Conservation (phyloP, 2,888 invertebrate species). For the Cremastinae sp. region DNA sequence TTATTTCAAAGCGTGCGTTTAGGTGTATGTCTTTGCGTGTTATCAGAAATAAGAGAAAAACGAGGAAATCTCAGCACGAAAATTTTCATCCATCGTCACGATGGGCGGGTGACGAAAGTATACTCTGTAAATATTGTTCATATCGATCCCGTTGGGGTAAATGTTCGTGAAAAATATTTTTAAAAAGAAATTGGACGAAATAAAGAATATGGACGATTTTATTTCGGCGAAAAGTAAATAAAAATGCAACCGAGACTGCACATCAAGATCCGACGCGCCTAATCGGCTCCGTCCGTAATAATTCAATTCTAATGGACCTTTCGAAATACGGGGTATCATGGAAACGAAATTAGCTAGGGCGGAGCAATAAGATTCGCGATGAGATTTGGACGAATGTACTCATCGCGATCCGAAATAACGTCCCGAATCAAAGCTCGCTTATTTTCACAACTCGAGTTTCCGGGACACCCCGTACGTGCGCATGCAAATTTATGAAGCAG, state of each 20-base stretch:
- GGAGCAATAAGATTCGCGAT: no score
- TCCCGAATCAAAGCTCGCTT: no score
- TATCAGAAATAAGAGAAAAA: constrained; percentile 13
- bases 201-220: constrained; percentile 6
- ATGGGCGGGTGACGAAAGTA: constrained; percentile 21
- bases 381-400: no score
- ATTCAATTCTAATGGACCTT: constrained; percentile 4
- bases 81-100: constrained; percentile 11
- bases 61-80: constrained; percentile 30
- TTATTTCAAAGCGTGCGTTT: neutral
- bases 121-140: constrained; percentile 47
- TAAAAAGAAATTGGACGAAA: constrained; percentile 1
- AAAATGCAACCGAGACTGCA: constrained; percentile 53
- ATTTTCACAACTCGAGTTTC: no score
- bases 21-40: constrained; percentile 5
- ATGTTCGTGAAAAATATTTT: no score
- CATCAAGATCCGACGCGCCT: constrained; percentile 20
- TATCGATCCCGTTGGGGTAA: no score
- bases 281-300: constrained; percentile 5
- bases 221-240: constrained; percentile 17
- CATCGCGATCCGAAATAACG: no score
- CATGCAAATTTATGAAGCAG: constrained; percentile 42
- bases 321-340: neutral
- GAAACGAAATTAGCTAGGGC: no score
- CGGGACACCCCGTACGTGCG: constrained; percentile 29